Percentiles rank a stretch among this genome's conserved stretches.
These are phyloP conservation scores for Chironomus tentans DNA, from an alignment of 2,888 invertebrate genomes.

Conservation along the genomic window DNA sequence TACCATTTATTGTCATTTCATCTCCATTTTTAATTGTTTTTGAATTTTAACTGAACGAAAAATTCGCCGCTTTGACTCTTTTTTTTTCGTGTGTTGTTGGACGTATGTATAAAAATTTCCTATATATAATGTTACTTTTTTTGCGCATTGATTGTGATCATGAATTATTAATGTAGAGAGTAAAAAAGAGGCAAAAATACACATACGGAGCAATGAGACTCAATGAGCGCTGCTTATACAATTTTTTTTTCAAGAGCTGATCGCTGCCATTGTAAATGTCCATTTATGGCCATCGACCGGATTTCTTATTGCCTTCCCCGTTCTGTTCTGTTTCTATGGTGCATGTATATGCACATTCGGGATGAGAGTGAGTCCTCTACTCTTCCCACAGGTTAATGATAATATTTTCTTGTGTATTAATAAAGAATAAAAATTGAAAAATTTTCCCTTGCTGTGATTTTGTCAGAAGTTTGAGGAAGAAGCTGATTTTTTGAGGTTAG, in stretches of 20 bases:
- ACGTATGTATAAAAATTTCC: neutral
- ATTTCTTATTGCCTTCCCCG: neutral
- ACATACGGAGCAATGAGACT: too few relatives aligned
- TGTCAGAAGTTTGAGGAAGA: neutral
- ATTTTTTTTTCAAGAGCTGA: neutral
- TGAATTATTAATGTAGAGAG: constrained; percentile 21
- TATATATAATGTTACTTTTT: too few relatives aligned
- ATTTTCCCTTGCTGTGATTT: neutral
- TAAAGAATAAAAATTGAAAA: too few relatives aligned
- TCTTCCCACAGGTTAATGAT: neutral
- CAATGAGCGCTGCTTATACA: neutral
- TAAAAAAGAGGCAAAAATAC: neutral
- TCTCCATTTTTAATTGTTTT: neutral
- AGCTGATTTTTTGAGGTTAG: too few relatives aligned
- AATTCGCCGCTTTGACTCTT: neutral
- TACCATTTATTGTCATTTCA: neutral
- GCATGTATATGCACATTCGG: neutral
- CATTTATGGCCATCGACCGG: constrained; percentile 17
- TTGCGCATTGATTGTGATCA: constrained; percentile 1
- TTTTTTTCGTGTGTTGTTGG: neutral
- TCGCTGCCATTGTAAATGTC: constrained; percentile 8
- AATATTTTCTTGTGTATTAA: too few relatives aligned
- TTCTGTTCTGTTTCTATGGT: neutral
- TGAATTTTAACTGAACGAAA: neutral
- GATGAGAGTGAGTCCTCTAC: neutral